Base-by-base conservation (phyloP, 1,140 invertebrate genomes). In the Sipha flava region DNA sequence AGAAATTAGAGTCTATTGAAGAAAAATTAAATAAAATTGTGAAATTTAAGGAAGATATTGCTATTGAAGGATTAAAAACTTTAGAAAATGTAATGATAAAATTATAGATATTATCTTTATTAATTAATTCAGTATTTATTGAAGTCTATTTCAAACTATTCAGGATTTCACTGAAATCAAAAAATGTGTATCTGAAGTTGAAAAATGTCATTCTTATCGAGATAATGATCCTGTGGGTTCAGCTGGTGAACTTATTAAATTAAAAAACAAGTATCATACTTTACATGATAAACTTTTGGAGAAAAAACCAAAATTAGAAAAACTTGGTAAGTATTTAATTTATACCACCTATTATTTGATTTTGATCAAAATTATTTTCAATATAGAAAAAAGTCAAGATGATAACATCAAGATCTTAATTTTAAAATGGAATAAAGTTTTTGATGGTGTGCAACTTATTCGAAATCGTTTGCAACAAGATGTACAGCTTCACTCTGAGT, bases 121-220 rank as follows among this genome's bases (percentile, higher is more conserved):
- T 16, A n/a, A 21, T 40, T 6, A 66, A 40, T 21, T 40, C 9
- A 10, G 5, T 21, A 34, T 21, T 64, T n/a, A n/a, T n/a, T n/a
- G n/a, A n/a, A n/a, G n/a, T n/a, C n/a, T n/a, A n/a, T n/a, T n/a
- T n/a, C n/a, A n/a, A n/a, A n/a, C n/a, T 7, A 12, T 70, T 26
- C 2, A 77, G 73, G 73, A 77, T n/a, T 77, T 59, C 14, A 40
- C 52, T 23, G 73, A 77, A 23, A 3, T 77, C 10, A 57, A 77
- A 77, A 77, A 77, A 29, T 77, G 73, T 43, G 73, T 77, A 59
- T 77, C 73, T 26, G 73, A 77, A 77, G 73, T 77, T 3, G 73
- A 77, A 40, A 77, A 59, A 57, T 14, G 34, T 43, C 73, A 77
- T 77, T 57, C 73, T 10, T 77, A 77, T 43, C 52, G 73, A 54